These are phyloP conservation scores for Macroramphosus scolopax DNA, from an alignment of 2,797 vertebrate genomes.

Conservation along the genomic window DNA sequence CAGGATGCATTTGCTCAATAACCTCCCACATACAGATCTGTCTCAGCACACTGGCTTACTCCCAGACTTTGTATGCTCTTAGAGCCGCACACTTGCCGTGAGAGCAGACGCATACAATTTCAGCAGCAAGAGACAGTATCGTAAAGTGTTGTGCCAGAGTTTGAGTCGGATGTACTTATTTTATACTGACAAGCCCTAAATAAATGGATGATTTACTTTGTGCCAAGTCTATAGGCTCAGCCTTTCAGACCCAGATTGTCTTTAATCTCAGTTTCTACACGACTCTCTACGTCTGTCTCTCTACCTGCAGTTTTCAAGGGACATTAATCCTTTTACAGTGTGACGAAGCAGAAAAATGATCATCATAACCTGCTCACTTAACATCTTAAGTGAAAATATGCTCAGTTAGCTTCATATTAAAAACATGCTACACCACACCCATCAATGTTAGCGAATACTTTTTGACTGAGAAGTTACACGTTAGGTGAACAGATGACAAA, in stretches of 20 bases:
- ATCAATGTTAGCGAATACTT: too few relatives aligned
- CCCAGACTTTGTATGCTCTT: too few relatives aligned
- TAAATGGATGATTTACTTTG: slow-evolving; percentile 60
- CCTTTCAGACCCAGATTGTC: slow-evolving; percentile 21
- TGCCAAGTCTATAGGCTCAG: slow-evolving; percentile 39
- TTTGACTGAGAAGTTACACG: too few relatives aligned
- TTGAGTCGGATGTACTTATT: slow-evolving; percentile 23
- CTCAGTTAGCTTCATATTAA: neutral
- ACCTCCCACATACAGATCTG: slow-evolving; percentile 13
- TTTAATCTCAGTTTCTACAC: slow-evolving; percentile 1
- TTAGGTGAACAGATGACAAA: too few relatives aligned
- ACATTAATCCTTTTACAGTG: neutral
- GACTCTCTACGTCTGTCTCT: neutral
- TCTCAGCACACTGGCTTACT: neutral
- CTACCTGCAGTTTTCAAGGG: slow-evolving; percentile 4
- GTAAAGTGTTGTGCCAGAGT: slow-evolving; percentile 33
- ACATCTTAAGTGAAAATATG: too few relatives aligned
- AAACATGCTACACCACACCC: too few relatives aligned
- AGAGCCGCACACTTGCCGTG: too few relatives aligned
- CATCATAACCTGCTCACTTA: too few relatives aligned
- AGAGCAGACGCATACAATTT: too few relatives aligned
- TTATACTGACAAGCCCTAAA: slow-evolving; percentile 42
- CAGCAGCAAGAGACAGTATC: slow-evolving; percentile 30
- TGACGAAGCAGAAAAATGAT: too few relatives aligned
- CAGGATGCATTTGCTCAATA: neutral